phyloP scores from a whole-genome alignment of 2,888 invertebrate species.

The Venusia cambrica region DNA sequence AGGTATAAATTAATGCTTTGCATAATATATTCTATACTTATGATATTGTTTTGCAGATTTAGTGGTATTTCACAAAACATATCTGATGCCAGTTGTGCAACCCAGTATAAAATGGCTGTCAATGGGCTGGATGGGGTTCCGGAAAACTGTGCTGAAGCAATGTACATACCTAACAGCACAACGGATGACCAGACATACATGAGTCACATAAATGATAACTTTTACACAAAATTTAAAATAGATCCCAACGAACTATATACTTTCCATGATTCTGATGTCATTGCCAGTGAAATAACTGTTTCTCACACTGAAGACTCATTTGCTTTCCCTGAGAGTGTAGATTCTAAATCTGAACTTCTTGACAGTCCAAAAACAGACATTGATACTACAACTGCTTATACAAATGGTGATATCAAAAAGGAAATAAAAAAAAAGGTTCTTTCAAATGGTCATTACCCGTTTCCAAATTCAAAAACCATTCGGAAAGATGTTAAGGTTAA shows the following conservation, averaged over 20 bases:
- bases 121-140: constrained; percentile 54
- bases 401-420: constrained; percentile 60
- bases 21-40: constrained; percentile 1
- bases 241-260: constrained; percentile 76
- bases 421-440: constrained; percentile 49
- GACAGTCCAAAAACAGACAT: constrained; percentile 60
- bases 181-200: constrained; percentile 69
- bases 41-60: constrained; percentile 53
- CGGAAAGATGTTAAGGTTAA: constrained; percentile 48
- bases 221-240: constrained; percentile 75
- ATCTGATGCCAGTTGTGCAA: constrained; percentile 75
- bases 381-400: constrained; percentile 50
- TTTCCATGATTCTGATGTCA: constrained; percentile 75
- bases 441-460: constrained; percentile 62
- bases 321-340: constrained; percentile 58
- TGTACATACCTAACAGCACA: constrained; percentile 68
- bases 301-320: constrained; percentile 73
- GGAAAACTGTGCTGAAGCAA: constrained; percentile 65
- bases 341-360: constrained; percentile 51
- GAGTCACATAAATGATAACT: constrained; percentile 68
- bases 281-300: constrained; percentile 73
- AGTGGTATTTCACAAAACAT: constrained; percentile 77
- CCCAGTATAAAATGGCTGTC: constrained; percentile 75
- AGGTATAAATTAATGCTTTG: too few species aligned
- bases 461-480: constrained; percentile 30